These are phyloP conservation scores for Hippocampus kuda DNA, from an alignment of 2,797 vertebrate species.

Conservation along the genomic window DNA sequence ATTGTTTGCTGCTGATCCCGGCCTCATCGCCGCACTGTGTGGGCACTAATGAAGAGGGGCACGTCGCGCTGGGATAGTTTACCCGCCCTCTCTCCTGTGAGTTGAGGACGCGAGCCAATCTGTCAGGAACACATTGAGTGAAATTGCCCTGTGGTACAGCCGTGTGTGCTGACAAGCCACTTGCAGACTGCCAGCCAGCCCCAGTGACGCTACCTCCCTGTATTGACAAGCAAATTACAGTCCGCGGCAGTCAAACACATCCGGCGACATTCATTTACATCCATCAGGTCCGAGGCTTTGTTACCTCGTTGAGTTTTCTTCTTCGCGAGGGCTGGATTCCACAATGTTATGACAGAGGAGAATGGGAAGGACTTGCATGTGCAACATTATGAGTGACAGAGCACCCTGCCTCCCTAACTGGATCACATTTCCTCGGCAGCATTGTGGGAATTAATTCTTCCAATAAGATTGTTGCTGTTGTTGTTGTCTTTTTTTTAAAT, in stretches of 20 bases:
- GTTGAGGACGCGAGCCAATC: slow-evolving; percentile 88
- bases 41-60: slow-evolving; percentile 95
- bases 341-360: slow-evolving; percentile 79
- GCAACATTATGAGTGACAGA: slow-evolving; percentile 92
- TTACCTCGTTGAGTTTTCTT: slow-evolving; percentile 57
- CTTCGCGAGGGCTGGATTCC: slow-evolving; percentile 46
- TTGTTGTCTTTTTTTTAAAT: slow-evolving; percentile 82
- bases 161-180: slow-evolving; percentile 82
- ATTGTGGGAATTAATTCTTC: slow-evolving; percentile 97
- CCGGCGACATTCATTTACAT: slow-evolving; percentile 81
- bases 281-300: slow-evolving; percentile 72
- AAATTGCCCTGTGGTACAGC: slow-evolving; percentile 88
- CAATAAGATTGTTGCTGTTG: slow-evolving; percentile 89
- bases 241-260: slow-evolving; percentile 79
- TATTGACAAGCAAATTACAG: slow-evolving; percentile 95
- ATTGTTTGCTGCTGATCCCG: slow-evolving; percentile 65
- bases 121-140: slow-evolving; percentile 89
- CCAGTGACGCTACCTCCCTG: slow-evolving; percentile 65
- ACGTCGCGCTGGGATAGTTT: slow-evolving; percentile 82
- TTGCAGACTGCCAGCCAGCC: slow-evolving; percentile 63
- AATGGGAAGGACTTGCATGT: slow-evolving; percentile 72
- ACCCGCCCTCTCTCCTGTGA: slow-evolving; percentile 86
- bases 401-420: slow-evolving; percentile 72
- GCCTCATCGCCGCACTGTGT: slow-evolving; percentile 75
- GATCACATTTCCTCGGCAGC: slow-evolving; percentile 81